Base-by-base conservation (phyloP, 2,888 invertebrate genomes). In the Subacronicta megacephala region DNA sequence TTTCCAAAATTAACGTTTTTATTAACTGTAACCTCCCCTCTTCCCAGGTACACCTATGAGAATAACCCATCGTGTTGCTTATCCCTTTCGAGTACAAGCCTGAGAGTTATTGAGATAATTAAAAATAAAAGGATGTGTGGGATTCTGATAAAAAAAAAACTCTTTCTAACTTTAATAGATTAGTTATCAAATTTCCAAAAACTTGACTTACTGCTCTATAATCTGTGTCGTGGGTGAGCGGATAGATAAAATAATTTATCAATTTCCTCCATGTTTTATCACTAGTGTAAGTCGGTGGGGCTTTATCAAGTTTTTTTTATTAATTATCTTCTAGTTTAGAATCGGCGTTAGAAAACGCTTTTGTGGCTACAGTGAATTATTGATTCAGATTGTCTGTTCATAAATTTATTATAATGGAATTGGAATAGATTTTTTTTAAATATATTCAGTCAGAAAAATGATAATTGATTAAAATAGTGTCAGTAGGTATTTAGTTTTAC, bases 171-270 rank as follows among this genome's bases (percentile, higher is more conserved):
- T 9, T 38, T 62, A 47, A 33, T 40, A 61, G 35, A 33, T n/a
- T 43, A 61, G 31, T 49, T 57, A 37, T 33, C 7, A 41, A 54
- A 26, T 45, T 42, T 56, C 55, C 18, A 35, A 52, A 54, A 38
- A 63, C 57, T 75, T 61, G 63, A 64, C 59, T 58, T 77, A 61
- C 77, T 74, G 71, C 60, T 62, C 49, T 40, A 53, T 62, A 56
- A 71, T 68, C 77, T 77, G 1, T 50, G n/a, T 40, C 29, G 74
- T 77, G 68, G 68, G 71, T 53, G 65, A 44, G 23, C n/a, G 7
- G 3, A 6, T 17, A 71, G 73, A 78, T 75, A 79, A 75, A 65
- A 72, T 81, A 78, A 82, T 84, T 81, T 83, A 85, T 83, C 71
- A 72, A 53, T 76, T 71, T 75, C 70, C 62, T 63, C 66, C 47